Percentiles rank a stretch among this genome's conserved stretches.
phyloP scores from a whole-genome alignment of 2,113 vertebrate species.

The Dermatemys mawii region DNA sequence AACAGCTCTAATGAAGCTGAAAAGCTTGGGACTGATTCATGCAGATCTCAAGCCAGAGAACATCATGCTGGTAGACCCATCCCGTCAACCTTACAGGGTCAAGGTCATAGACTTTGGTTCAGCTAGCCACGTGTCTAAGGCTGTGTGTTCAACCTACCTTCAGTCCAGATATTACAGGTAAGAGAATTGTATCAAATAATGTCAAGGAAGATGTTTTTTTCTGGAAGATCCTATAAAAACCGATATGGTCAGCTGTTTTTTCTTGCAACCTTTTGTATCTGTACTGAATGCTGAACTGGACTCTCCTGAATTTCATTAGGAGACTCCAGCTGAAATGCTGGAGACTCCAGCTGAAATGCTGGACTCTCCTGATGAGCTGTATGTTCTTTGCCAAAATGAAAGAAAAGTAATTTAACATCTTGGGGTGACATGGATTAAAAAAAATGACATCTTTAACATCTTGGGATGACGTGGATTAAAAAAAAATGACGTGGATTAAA shows the following conservation, averaged over 20 bases:
- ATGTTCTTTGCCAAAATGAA: neutral
- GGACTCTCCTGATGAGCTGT: neutral
- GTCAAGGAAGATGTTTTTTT: neutral
- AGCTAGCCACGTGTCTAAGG: conserved; percentile 98
- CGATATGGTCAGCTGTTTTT: neutral
- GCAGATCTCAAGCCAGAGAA: conserved; percentile 99
- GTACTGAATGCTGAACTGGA: neutral
- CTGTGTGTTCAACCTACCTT: conserved; percentile 97
- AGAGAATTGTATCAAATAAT: conserved; percentile 42
- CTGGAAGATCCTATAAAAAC: neutral
- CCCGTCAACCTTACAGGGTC: conserved; percentile 95
- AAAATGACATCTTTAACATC: too few relatives aligned
- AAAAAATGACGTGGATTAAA: conserved; percentile 38
- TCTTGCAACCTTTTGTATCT: neutral
- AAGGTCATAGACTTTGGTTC: conserved; percentile 99
- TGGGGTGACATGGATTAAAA: conserved; percentile 14
- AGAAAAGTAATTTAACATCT: neutral
- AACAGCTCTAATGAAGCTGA: conserved; percentile 97
- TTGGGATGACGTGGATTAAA: conserved; percentile 17
- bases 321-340: too few relatives aligned
- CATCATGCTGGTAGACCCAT: conserved; percentile 99
- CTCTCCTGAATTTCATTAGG: too few relatives aligned
- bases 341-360: too few relatives aligned
- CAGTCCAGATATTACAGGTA: conserved; percentile 99
- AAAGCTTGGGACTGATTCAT: conserved; percentile 97